Percentiles rank a stretch among this genome's conserved stretches.
phyloP scores from a whole-genome alignment of 2,888 invertebrate genomes.

The Drosophila subsilvestris region DNA sequence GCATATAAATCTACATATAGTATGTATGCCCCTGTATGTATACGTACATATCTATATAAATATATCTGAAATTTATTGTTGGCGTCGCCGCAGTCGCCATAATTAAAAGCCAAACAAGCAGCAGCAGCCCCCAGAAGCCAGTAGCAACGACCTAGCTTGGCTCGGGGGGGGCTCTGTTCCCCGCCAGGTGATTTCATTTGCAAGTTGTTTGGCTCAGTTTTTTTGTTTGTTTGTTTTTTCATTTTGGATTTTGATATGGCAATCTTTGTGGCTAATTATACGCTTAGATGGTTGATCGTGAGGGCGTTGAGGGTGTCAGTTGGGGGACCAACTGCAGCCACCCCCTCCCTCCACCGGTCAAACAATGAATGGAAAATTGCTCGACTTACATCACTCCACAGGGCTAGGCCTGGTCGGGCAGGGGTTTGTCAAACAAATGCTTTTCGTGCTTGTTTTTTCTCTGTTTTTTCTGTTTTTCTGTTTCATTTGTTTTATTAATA shows the following conservation, averaged over 20 bases:
- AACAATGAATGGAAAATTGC: constrained; percentile 37
- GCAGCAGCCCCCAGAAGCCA: constrained; percentile 22
- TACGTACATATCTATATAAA: constrained; percentile 3
- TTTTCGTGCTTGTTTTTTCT: constrained; percentile 2
- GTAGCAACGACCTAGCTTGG: constrained; percentile 7
- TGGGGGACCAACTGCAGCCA: constrained; percentile 33
- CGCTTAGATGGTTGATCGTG: constrained; percentile 42
- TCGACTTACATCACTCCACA: constrained; percentile 58
- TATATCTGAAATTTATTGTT: constrained; percentile 66
- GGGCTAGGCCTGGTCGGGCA: constrained; percentile 7
- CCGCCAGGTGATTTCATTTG: constrained; percentile 66
- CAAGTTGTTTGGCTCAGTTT: constrained; percentile 46
- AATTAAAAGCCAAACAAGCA: constrained; percentile 76
- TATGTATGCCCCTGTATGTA: constrained; percentile 1
- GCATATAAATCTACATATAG: constrained; percentile 16
- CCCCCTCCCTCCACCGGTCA: constrained; percentile 22
- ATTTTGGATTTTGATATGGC: constrained; percentile 52
- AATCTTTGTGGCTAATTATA: constrained; percentile 63
- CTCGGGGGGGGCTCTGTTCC: neutral
- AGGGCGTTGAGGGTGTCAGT: neutral
- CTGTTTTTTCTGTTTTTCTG: neutral
- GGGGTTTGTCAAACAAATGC: constrained; percentile 66
- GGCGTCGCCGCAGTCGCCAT: constrained; percentile 70
- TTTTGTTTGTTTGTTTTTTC: constrained; percentile 27
- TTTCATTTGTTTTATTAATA: constrained; percentile 30